These are phyloP conservation scores for Tethea ocularis DNA, from an alignment of 2,888 invertebrate genomes.

Conservation along the genomic window DNA sequence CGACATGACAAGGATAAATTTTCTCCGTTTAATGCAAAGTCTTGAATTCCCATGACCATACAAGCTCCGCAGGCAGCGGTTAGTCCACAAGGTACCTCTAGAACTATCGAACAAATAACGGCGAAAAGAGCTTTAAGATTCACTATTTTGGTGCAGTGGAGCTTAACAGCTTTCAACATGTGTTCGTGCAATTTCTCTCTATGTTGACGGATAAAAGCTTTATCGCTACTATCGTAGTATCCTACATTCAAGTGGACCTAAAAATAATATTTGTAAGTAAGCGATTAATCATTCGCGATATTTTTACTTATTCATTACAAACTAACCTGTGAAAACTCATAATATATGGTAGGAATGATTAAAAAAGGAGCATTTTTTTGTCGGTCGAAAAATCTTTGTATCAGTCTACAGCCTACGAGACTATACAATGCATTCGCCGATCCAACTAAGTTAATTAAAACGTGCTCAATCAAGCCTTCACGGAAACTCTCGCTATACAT, in stretches of 20 bases:
- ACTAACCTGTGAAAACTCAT: slow-evolving; percentile 66
- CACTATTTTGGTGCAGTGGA: slow-evolving; percentile 69
- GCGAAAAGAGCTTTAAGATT: slow-evolving; percentile 82
- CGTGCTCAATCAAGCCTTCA: slow-evolving; percentile 70
- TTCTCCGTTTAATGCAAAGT: slow-evolving; percentile 69
- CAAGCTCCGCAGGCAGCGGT: slow-evolving; percentile 84
- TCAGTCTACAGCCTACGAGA: slow-evolving; percentile 80
- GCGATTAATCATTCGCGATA: background rate
- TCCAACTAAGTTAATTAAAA: slow-evolving; percentile 72
- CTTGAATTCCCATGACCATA: slow-evolving; percentile 85
- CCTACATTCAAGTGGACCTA: slow-evolving; percentile 69
- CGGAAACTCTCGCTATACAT: slow-evolving; percentile 70
- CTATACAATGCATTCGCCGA: slow-evolving; percentile 73
- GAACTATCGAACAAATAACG: slow-evolving; percentile 79
- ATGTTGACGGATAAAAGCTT: slow-evolving; percentile 75
- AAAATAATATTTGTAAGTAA: slow-evolving; percentile 29
- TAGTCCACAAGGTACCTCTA: slow-evolving; percentile 85
- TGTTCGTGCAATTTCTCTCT: slow-evolving; percentile 74
- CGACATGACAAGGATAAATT: slow-evolving; percentile 53
- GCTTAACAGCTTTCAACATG: slow-evolving; percentile 60
- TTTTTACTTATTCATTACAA: background rate
- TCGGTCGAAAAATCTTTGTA: slow-evolving; percentile 83
- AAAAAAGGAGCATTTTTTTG: slow-evolving; percentile 73
- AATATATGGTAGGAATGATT: slow-evolving; percentile 77
- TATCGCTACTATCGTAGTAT: slow-evolving; percentile 69